Percentiles rank a stretch among this genome's conserved stretches.
phyloP scores from a whole-genome alignment of 2,797 vertebrate genomes.

The Erpetoichthys calabaricus region DNA sequence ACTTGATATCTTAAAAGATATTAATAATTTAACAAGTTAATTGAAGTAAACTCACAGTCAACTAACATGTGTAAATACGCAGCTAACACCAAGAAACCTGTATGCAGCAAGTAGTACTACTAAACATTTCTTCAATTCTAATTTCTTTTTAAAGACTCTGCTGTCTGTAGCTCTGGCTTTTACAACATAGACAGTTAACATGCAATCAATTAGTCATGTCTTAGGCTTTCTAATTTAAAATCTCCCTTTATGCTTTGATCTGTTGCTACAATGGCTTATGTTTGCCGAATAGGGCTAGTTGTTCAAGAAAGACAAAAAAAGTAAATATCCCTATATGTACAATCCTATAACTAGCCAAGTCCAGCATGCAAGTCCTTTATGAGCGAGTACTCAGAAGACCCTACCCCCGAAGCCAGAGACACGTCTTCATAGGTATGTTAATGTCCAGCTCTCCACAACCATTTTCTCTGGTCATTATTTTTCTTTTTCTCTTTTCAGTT shows the following conservation, averaged over 20 bases:
- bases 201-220: too few species aligned
- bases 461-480: background rate
- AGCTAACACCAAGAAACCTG: too few species aligned
- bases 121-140: too few species aligned
- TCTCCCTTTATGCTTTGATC: conserved; percentile 3
- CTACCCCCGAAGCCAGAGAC: conserved; percentile 80
- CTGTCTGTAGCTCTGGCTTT: too few species aligned
- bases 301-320: conserved; percentile 36
- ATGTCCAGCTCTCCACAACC: conserved; percentile 17
- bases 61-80: too few species aligned
- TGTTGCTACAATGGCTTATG: conserved; percentile 32
- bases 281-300: conserved; percentile 40
- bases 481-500: background rate
- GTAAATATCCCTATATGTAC: conserved; percentile 84
- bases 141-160: too few species aligned
- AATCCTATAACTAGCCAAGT: conserved; percentile 96
- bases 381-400: conserved; percentile 98
- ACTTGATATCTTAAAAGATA: too few species aligned
- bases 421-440: conserved; percentile 92
- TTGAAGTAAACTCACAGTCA: too few species aligned
- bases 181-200: too few species aligned
- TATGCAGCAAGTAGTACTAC: too few species aligned
- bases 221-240: background rate
- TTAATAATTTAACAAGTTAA: too few species aligned
- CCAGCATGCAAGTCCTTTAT: conserved; percentile 99